These are phyloP conservation scores for Stenodera caucasica DNA, from an alignment of 2,888 invertebrate genomes.

Conservation along the genomic window DNA sequence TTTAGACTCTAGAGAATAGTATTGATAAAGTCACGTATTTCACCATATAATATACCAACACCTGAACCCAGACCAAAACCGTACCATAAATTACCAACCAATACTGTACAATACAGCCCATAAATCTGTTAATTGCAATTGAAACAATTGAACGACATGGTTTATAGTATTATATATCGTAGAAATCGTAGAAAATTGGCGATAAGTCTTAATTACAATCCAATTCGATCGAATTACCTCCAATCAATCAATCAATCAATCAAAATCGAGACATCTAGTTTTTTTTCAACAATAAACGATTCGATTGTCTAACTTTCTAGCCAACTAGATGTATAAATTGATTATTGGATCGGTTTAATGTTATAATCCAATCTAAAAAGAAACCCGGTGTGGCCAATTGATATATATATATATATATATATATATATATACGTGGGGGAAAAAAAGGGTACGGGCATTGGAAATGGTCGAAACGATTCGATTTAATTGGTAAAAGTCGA, in stretches of 20 bases:
- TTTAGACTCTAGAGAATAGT: neutral
- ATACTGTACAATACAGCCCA: neutral
- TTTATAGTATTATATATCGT: neutral
- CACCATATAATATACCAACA: neutral
- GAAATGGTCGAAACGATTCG: neutral
- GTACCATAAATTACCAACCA: neutral
- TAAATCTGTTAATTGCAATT: neutral
- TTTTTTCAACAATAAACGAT: neutral
- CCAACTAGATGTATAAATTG: neutral
- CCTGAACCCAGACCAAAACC: conserved; percentile 1
- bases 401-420: neutral
- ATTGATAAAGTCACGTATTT: conserved; percentile 4
- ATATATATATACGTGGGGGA: neutral
- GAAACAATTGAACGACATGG: neutral
- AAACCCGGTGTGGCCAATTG: neutral
- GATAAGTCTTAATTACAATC: neutral
- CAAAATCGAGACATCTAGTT: neutral
- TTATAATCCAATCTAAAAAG: neutral
- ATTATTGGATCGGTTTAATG: neutral
- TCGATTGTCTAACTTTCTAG: neutral
- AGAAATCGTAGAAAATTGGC: neutral
- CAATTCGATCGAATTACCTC: too few relatives aligned
- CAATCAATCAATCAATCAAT: neutral
- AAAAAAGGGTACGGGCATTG: neutral
- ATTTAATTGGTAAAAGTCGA: neutral